Evolutionary conservation across 2,888 invertebrate genomes (phyloP).

Genomic region (Brenthis daphne): DNA sequence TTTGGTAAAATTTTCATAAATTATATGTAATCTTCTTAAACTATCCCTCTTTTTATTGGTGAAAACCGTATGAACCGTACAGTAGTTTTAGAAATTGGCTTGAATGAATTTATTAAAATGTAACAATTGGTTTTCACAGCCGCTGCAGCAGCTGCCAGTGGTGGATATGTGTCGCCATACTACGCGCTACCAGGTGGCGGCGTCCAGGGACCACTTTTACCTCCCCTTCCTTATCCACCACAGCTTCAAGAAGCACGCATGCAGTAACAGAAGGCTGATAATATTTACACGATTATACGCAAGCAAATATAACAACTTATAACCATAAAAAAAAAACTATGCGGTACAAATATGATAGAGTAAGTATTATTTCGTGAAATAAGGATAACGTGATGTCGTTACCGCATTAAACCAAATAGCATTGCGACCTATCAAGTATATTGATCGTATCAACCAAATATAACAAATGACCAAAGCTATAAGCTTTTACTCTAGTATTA

Average conservation of each 20-base stretch:
- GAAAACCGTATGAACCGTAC: too few species aligned
- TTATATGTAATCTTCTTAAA: too few species aligned
- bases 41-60: too few species aligned
- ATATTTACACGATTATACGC: conserved; percentile 26
- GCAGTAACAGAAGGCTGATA: conserved; percentile 78
- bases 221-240: conserved; percentile 84
- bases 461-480: conserved; percentile 76
- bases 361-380: conserved; percentile 17
- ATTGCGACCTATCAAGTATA: conserved; percentile 59
- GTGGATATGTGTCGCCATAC: conserved; percentile 89
- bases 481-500: conserved; percentile 62
- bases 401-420: conserved; percentile 64
- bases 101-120: background rate
- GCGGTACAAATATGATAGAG: conserved; percentile 36
- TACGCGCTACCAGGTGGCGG: conserved; percentile 86
- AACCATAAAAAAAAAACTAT: conserved; percentile 43
- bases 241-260: conserved; percentile 89
- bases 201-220: conserved; percentile 83
- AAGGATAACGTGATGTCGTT: conserved; percentile 38
- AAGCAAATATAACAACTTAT: conserved; percentile 9
- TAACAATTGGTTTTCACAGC: conserved; percentile 54
- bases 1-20: too few species aligned
- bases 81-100: too few species aligned
- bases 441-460: conserved; percentile 67
- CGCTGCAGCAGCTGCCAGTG: conserved; percentile 81